A percentile compares a stretch with the other conserved stretches of the same genome.
Evolutionary conservation across 2,888 invertebrate genomes (phyloP).

Genomic region (Cheiracanthium punctorium): DNA sequence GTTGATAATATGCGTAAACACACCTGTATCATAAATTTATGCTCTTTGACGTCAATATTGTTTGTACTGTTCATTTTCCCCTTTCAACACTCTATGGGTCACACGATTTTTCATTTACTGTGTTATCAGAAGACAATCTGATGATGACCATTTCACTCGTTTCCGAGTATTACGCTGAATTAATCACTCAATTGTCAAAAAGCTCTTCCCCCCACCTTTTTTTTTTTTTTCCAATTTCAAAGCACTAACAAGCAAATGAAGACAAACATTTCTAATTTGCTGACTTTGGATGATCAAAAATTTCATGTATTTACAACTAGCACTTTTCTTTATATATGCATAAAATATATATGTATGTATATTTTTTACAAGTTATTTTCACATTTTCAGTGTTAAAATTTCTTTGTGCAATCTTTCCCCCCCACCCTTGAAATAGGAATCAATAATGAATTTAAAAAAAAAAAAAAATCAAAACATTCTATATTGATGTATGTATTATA

Average conservation of each 20-base stretch:
- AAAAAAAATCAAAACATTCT: constrained; percentile 37
- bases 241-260: too few relatives aligned
- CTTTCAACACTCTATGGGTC: constrained; percentile 12
- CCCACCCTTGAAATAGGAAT: not conserved
- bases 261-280: not conserved
- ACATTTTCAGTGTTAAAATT: not conserved
- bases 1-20: constrained; percentile 56
- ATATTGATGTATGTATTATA: constrained; percentile 44
- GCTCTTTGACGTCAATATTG: constrained; percentile 57
- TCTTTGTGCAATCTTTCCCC: constrained; percentile 44
- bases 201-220: too few relatives aligned
- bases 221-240: too few relatives aligned
- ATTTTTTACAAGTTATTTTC: constrained; percentile 3
- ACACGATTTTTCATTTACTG: not conserved
- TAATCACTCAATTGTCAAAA: too few relatives aligned
- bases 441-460: constrained; percentile 19
- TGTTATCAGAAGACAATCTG: constrained; percentile 20
- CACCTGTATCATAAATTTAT: constrained; percentile 52
- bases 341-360: constrained; percentile 5
- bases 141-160: not conserved
- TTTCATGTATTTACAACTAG: not conserved
- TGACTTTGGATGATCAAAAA: not conserved
- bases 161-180: too few relatives aligned
- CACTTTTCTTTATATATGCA: not conserved
- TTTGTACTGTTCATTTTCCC: constrained; percentile 44